phyloP scores from a whole-genome alignment of 2,888 invertebrate species.

The Catocala nupta region DNA sequence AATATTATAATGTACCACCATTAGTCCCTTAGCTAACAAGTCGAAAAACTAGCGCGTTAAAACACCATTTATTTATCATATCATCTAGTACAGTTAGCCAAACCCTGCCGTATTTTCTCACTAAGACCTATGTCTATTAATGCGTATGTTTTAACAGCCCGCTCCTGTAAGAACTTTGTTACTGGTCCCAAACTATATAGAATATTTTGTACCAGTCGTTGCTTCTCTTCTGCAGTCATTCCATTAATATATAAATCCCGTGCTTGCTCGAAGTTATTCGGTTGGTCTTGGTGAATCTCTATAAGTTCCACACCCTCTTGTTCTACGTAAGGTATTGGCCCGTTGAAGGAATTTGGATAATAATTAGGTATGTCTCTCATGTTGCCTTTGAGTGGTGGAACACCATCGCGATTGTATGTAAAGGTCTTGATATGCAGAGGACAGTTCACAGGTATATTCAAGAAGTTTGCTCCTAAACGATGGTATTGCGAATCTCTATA shows the following conservation, averaged over 20 bases:
- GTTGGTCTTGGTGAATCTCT: constrained; percentile 89
- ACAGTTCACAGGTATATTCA: constrained; percentile 97
- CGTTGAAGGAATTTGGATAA: constrained; percentile 90
- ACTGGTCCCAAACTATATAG: constrained; percentile 91
- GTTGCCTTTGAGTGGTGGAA: constrained; percentile 91
- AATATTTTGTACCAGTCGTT: constrained; percentile 93
- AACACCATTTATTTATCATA: no score
- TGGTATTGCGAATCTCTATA: constrained; percentile 95
- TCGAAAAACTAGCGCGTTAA: no score
- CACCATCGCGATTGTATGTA: constrained; percentile 96
- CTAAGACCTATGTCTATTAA: constrained; percentile 93
- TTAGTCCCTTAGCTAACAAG: no score
- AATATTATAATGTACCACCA: no score
- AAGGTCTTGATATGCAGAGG: constrained; percentile 89
- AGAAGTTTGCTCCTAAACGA: constrained; percentile 96
- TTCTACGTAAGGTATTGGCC: constrained; percentile 84
- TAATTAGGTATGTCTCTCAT: constrained; percentile 96
- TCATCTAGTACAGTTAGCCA: constrained; percentile 15
- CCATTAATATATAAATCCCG: constrained; percentile 92
- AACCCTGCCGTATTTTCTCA: constrained; percentile 65
- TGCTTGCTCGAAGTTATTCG: constrained; percentile 95
- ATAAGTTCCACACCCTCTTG: constrained; percentile 84
- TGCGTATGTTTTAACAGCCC: constrained; percentile 92
- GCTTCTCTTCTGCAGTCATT: constrained; percentile 91
- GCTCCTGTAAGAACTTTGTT: constrained; percentile 87